Evolutionary conservation across 2,797 vertebrate species (phyloP), one percentile per base, ranked within the genome.

Genomic region (Diceros bicornis): DNA sequence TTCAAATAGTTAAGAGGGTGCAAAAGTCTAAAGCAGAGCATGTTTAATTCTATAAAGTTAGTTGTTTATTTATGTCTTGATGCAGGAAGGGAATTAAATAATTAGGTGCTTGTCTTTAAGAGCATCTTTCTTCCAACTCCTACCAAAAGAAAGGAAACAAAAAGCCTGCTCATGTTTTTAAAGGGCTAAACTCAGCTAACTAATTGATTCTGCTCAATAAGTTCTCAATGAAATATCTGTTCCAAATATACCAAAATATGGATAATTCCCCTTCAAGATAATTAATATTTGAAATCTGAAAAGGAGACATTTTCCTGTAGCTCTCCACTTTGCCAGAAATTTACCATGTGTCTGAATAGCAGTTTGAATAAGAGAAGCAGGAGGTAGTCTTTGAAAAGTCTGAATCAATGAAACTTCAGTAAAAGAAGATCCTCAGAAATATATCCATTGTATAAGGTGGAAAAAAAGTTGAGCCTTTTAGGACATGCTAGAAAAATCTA

Each of bases 61-160:
- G 14, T 41, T 86, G 66, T 62, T 69, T 90, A 69, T 89, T 77
- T 27, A n/a, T 7, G 34, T 59, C 23, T 74, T 89, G 20, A 95
- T 52, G 21, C 62, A 96, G 34, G 18, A 89, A 89, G 29, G n/a
- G 32, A 85, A 93, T 68, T 87, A 95, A 89, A 85, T 83, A 96
- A 77, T 69, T 81, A 91, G n/a, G 14, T 41, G 37, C 7, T 78
- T 93, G 10, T 74, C 72, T 78, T 92, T 92, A 95, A 96, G 21
- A 79, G 27, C 16, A 74, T 47, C 32, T 74, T 91, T 94, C 62
- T 93, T 57, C 16, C 27, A 96, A 77, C 16, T 25, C 9, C 32
- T 37, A 83, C 27, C 37, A 34, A 88, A 90, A 71, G 47, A 91
- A 83, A 78, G 20, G 59, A 81, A 91, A 91, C 18, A 92, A 96